phyloP scores from a whole-genome alignment of 2,113 vertebrate genomes.

The Megaleporinus macrocephalus region DNA sequence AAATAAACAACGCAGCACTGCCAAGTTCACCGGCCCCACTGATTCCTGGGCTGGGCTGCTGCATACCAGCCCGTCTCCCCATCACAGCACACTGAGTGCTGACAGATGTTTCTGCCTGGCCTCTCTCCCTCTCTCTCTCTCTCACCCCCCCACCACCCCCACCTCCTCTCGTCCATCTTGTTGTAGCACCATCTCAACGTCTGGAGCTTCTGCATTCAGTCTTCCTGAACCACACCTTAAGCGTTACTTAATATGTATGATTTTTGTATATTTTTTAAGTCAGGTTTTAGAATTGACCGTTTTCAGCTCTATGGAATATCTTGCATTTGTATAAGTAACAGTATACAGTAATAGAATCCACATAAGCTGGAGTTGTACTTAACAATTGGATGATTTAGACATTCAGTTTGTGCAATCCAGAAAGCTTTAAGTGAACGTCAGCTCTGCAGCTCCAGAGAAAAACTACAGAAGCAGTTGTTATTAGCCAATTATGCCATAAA shows the following conservation, averaged over 20 bases:
- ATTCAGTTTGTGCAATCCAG: too few species aligned
- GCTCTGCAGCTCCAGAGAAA: neutral
- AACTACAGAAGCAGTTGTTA: constrained; percentile 74
- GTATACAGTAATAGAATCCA: too few species aligned
- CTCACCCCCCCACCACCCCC: constrained; percentile 41
- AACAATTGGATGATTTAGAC: too few species aligned
- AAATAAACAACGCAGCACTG: constrained; percentile 93
- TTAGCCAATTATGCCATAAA: constrained; percentile 88
- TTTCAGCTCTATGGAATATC: neutral
- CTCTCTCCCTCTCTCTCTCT: constrained; percentile 42
- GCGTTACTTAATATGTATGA: neutral
- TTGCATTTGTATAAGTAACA: too few species aligned
- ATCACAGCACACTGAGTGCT: constrained; percentile 89
- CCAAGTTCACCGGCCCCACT: constrained; percentile 88
- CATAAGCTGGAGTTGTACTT: too few species aligned
- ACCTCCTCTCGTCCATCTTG: constrained; percentile 41
- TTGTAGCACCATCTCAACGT: constrained; percentile 25
- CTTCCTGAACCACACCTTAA: neutral
- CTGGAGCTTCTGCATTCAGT: constrained; percentile 27
- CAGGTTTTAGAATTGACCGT: too few species aligned
- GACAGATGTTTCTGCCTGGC: constrained; percentile 91
- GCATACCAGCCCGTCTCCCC: constrained; percentile 84
- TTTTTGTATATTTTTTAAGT: neutral
- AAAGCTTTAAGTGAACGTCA: neutral
- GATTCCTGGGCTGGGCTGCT: constrained; percentile 81